Conservation (phyloP, 2,113 vertebrate genomes). For the Capreolus pygargus region DNA sequence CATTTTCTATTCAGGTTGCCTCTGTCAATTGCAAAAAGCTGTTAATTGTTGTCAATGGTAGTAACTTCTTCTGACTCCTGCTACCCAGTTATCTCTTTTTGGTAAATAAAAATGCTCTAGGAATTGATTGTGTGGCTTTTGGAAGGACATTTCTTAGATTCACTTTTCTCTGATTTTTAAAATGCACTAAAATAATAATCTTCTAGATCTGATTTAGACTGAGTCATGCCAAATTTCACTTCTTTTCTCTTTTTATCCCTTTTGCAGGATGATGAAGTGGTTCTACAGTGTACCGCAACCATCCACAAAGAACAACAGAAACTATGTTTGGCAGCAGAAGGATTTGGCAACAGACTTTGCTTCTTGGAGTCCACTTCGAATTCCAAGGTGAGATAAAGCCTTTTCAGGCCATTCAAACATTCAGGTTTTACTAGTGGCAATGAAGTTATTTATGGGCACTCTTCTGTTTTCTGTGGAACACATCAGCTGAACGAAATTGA, state of each 20-base stretch:
- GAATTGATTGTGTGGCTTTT: not conserved
- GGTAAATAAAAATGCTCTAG: not conserved
- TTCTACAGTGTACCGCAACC: constrained; percentile 93
- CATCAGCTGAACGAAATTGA: not conserved
- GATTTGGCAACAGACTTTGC: constrained; percentile 97
- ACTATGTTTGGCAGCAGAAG: constrained; percentile 94
- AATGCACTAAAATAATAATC: not conserved
- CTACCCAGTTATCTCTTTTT: not conserved
- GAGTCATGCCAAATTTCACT: not conserved
- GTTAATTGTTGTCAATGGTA: not conserved
- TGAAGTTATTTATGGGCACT: not conserved
- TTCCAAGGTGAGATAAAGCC: constrained; percentile 88
- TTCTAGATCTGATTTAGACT: not conserved
- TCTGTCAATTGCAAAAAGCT: not conserved
- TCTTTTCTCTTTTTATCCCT: not conserved
- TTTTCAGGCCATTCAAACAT: not conserved
- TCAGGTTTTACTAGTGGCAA: not conserved
- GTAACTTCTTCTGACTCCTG: rapidly evolving
- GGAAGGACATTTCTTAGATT: not conserved
- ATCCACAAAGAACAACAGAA: constrained; percentile 96
- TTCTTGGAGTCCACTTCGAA: constrained; percentile 98
- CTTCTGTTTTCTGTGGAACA: not conserved
- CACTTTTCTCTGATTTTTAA: not conserved
- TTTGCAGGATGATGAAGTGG: constrained; percentile 94
- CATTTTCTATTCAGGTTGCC: not conserved